Percentiles rank a stretch among this genome's conserved stretches.
Evolutionary conservation across 1,140 invertebrate genomes (phyloP).

Genomic region (Hyles vespertilio): DNA sequence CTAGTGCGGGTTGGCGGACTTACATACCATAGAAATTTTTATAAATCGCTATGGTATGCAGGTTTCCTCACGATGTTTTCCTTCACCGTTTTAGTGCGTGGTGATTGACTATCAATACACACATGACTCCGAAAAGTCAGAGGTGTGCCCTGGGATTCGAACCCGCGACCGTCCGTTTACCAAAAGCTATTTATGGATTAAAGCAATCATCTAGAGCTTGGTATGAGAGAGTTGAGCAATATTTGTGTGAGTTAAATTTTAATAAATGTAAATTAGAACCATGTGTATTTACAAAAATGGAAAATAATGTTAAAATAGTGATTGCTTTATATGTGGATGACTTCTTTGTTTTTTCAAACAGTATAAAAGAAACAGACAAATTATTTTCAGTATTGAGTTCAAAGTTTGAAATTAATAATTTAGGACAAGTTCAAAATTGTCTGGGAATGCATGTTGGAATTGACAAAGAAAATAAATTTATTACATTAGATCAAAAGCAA

Average conservation of each 20-base stretch:
- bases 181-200: constrained; percentile 26
- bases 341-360: constrained; percentile 23
- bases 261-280: constrained; percentile 16
- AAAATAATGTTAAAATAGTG: constrained; percentile 20
- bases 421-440: too few species aligned
- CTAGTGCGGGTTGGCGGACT: too few species aligned
- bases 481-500: constrained; percentile 21
- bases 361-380: constrained; percentile 13
- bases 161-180: too few species aligned
- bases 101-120: too few species aligned
- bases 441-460: too few species aligned
- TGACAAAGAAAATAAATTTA: background rate
- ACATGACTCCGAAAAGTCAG: too few species aligned
- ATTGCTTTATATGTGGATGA: constrained; percentile 25
- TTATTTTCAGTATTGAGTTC: constrained; percentile 17
- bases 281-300: constrained; percentile 23
- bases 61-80: too few species aligned
- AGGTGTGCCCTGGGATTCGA: too few species aligned
- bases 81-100: too few species aligned
- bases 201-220: constrained; percentile 21
- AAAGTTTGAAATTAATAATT: constrained; percentile 12
- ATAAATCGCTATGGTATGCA: too few species aligned
- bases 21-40: too few species aligned
- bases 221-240: constrained; percentile 23
- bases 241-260: constrained; percentile 19